These are phyloP conservation scores for Zygogramma bicolorata DNA, from an alignment of 2,888 invertebrate species.

Conservation along the genomic window DNA sequence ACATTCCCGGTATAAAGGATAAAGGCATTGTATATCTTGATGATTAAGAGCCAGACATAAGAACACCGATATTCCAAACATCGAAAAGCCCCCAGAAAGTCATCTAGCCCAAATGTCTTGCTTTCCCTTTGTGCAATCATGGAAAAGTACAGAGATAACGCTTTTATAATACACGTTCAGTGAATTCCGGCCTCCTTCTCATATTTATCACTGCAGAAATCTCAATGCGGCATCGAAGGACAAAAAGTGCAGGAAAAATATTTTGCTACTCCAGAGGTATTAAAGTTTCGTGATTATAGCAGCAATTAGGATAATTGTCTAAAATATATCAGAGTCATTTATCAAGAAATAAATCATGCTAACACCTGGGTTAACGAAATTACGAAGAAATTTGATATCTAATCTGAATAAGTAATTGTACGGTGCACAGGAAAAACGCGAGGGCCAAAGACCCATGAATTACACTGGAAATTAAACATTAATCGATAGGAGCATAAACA, in stretches of 20 bases:
- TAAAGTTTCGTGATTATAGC: slow-evolving; percentile 50
- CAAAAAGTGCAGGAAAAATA: slow-evolving; percentile 7
- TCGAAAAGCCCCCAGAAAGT: slow-evolving; percentile 32
- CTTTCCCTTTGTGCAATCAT: slow-evolving; percentile 36
- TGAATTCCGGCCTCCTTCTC: slow-evolving; percentile 27
- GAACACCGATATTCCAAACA: slow-evolving; percentile 32
- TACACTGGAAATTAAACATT: slow-evolving; percentile 30
- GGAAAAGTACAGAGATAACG: slow-evolving; percentile 35
- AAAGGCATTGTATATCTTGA: slow-evolving; percentile 20
- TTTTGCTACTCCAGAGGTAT: slow-evolving; percentile 39
- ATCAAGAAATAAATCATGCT: slow-evolving; percentile 62
- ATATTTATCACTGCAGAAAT: slow-evolving; percentile 25
- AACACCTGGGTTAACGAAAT: slow-evolving; percentile 63
- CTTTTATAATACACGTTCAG: slow-evolving; percentile 25
- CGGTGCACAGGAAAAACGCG: slow-evolving; percentile 38
- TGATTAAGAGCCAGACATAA: slow-evolving; percentile 34
- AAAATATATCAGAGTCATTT: slow-evolving; percentile 60
- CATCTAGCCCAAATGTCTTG: slow-evolving; percentile 30
- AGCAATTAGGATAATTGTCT: slow-evolving; percentile 62
- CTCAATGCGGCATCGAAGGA: slow-evolving; percentile 23
- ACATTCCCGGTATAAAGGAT: slow-evolving; percentile 22
- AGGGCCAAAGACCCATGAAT: slow-evolving; percentile 25
- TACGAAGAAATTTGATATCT: slow-evolving; percentile 50
- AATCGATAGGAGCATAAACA: slow-evolving; percentile 35
- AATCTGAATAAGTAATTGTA: slow-evolving; percentile 53